phyloP scores from a whole-genome alignment of 2,797 vertebrate genomes.

The Heterohyrax brucei region DNA sequence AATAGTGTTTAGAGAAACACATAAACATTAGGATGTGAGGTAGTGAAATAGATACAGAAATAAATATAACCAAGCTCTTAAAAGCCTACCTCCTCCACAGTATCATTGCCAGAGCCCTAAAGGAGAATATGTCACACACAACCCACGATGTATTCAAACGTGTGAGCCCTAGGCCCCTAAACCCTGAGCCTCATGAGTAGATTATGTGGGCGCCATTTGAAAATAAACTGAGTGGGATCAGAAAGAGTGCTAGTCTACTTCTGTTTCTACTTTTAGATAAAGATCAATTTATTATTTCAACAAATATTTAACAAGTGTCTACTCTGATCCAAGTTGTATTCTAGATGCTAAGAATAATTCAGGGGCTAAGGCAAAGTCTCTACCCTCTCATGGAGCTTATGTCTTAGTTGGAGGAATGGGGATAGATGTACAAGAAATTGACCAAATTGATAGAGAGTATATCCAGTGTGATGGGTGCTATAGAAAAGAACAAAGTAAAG shows the following conservation, averaged over 20 bases:
- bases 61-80: conserved; percentile 51
- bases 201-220: not conserved
- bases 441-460: not conserved
- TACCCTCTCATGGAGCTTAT: not conserved
- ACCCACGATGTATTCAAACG: not conserved
- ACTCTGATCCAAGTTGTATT: not conserved
- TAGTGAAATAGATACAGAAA: conserved; percentile 14
- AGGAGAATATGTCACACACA: not conserved
- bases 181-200: not conserved
- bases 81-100: conserved; percentile 1
- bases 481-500: not conserved
- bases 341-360: not conserved
- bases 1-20: conserved; percentile 38
- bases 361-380: not conserved
- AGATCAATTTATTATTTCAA: not conserved
- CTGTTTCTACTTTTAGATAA: too few relatives aligned
- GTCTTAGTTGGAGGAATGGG: not conserved
- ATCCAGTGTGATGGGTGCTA: not conserved
- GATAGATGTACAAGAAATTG: not conserved
- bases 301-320: not conserved
- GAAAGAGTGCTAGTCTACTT: not conserved
- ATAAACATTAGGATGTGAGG: not conserved
- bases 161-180: not conserved
- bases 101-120: not conserved
- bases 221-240: not conserved